Evolutionary conservation across 2,113 vertebrate species (phyloP).

Genomic region (Nothobranchius kuhntae): DNA sequence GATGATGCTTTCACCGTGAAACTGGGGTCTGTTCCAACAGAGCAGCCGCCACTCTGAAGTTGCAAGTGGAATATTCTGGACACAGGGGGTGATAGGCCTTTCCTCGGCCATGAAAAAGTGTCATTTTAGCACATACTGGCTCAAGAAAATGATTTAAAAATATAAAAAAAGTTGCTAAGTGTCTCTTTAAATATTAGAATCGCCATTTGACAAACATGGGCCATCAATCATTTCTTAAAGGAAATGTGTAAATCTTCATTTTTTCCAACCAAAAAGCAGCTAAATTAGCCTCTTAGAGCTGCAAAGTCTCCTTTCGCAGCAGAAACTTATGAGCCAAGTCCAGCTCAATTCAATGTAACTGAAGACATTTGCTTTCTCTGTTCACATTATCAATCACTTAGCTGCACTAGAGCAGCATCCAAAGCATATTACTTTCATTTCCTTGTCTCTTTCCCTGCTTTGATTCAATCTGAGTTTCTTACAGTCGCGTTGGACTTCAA

Average conservation of each 20-base stretch:
- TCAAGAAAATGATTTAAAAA: too few species aligned
- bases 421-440: constrained; percentile 30
- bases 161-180: too few species aligned
- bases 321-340: not conserved
- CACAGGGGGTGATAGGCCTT: too few species aligned
- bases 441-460: constrained; percentile 25
- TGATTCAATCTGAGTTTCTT: constrained; percentile 41
- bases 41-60: too few species aligned
- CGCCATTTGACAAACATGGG: too few species aligned
- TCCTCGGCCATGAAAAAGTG: too few species aligned
- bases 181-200: too few species aligned
- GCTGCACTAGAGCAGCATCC: constrained; percentile 1
- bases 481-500: constrained; percentile 54
- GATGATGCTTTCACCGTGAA: too few species aligned
- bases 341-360: not conserved
- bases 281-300: not conserved
- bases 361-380: not conserved
- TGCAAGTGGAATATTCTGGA: too few species aligned
- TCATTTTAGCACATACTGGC: too few species aligned
- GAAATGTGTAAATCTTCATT: not conserved
- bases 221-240: not conserved
- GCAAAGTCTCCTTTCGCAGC: not conserved
- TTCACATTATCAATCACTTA: constrained; percentile 1
- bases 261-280: not conserved
- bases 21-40: too few species aligned